Conservation (phyloP, 2,797 vertebrate genomes). For the Brachyrhaphis roseni region DNA sequence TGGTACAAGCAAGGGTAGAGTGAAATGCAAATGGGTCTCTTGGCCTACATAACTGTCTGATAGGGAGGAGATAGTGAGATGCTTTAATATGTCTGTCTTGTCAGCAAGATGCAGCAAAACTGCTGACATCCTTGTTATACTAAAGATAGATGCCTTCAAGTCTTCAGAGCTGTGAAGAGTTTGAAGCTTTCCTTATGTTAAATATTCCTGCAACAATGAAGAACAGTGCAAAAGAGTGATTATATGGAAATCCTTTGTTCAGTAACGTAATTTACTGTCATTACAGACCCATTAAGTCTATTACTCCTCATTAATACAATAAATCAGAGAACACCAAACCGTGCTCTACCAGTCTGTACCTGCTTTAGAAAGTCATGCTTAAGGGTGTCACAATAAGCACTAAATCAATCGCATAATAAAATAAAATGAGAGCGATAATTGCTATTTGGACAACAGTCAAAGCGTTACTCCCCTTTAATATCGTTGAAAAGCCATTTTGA, state of each 20-base stretch:
- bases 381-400: not conserved
- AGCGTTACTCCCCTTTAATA: too few species aligned
- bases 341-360: slow-evolving; percentile 18
- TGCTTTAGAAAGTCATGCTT: not conserved
- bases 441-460: too few species aligned
- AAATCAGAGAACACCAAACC: slow-evolving; percentile 6
- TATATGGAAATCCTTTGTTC: slow-evolving; percentile 15
- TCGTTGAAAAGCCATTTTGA: too few species aligned
- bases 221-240: slow-evolving; percentile 10
- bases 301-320: slow-evolving; percentile 20
- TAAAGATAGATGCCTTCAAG: slow-evolving; percentile 40
- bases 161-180: slow-evolving; percentile 33
- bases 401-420: too few species aligned
- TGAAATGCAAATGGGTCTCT: slow-evolving; percentile 78
- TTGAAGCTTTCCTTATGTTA: slow-evolving; percentile 30
- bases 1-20: slow-evolving; percentile 47
- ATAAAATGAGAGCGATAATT: too few species aligned
- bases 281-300: slow-evolving; percentile 25
- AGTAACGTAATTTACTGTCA: slow-evolving; percentile 3
- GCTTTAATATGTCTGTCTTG: slow-evolving; percentile 65
- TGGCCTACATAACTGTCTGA: slow-evolving; percentile 75
- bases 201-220: slow-evolving; percentile 10
- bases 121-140: slow-evolving; percentile 61
- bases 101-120: slow-evolving; percentile 62
- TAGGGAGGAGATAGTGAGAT: slow-evolving; percentile 65